These are phyloP conservation scores for Sciurus carolinensis DNA, from an alignment of 2,797 vertebrate genomes.

Conservation along the genomic window DNA sequence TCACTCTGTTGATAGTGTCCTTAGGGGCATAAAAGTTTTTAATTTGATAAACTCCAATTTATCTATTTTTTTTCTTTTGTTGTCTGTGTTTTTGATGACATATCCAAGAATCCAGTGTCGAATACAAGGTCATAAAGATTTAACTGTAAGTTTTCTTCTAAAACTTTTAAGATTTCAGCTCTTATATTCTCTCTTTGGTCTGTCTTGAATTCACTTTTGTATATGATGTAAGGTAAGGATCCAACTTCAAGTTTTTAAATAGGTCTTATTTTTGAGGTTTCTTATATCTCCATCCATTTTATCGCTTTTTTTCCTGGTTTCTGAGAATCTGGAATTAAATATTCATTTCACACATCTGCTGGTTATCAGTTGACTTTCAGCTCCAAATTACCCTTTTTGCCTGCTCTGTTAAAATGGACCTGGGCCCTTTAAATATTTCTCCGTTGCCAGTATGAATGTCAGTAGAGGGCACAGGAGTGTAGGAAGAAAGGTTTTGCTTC, in stretches of 20 bases:
- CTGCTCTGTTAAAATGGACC: not conserved
- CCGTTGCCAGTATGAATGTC: constrained; percentile 1
- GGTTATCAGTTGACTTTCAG: not conserved
- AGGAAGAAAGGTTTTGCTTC: not conserved
- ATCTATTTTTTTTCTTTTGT: constrained; percentile 24
- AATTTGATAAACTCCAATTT: constrained; percentile 38
- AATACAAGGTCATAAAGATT: constrained; percentile 1
- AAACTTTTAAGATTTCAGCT: not conserved
- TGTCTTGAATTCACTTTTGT: not conserved
- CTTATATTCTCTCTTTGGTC: not conserved
- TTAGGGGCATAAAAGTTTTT: not conserved
- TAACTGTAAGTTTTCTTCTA: not conserved
- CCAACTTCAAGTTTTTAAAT: not conserved
- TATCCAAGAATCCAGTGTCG: constrained; percentile 23
- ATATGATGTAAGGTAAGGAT: not conserved
- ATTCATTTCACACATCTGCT: not conserved
- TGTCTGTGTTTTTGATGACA: not conserved
- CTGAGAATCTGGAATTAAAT: constrained; percentile 49
- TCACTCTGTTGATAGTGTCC: not conserved
- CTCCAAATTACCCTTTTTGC: constrained; percentile 44
- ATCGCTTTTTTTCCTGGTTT: constrained; percentile 24
- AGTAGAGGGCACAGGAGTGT: not conserved
- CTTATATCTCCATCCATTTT: not conserved
- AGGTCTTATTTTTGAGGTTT: constrained; percentile 9
- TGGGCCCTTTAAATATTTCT: constrained; percentile 29